These are phyloP conservation scores for Rattus norvegicus DNA, from an alignment of 2,113 vertebrate genomes.

Conservation along the genomic window DNA sequence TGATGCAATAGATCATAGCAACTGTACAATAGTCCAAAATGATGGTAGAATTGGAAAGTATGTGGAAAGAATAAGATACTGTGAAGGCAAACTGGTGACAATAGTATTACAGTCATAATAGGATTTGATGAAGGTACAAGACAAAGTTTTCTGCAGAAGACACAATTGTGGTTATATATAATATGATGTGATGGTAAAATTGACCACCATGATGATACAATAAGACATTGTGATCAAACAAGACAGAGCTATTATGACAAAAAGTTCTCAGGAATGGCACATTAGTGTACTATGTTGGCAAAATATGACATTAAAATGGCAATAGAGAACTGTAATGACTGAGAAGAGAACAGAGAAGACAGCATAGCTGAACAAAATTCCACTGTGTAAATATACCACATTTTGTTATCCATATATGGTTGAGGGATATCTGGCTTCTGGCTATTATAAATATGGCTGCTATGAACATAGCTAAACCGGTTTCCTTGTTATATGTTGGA, in stretches of 20 bases:
- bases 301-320: not conserved
- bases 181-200: not conserved
- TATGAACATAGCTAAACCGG: no score
- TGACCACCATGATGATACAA: not conserved
- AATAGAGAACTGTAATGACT: not conserved
- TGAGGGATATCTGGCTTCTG: no score
- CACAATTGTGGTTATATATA: not conserved
- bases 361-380: no score
- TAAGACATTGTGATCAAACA: not conserved
- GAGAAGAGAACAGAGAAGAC: not conserved
- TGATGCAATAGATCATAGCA: not conserved
- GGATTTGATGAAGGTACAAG: not conserved
- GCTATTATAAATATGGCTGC: no score
- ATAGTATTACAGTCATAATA: not conserved
- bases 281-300: not conserved
- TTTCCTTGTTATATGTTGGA: no score
- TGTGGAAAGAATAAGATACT: not conserved
- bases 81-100: not conserved
- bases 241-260: not conserved
- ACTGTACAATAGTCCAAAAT: not conserved
- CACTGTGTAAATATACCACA: no score
- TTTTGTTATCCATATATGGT: no score
- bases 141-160: not conserved
- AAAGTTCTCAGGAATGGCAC: not conserved
- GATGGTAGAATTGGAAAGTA: not conserved